phyloP scores from a whole-genome alignment of 1,140 invertebrate genomes.

The Caenorhabditis tropicalis region DNA sequence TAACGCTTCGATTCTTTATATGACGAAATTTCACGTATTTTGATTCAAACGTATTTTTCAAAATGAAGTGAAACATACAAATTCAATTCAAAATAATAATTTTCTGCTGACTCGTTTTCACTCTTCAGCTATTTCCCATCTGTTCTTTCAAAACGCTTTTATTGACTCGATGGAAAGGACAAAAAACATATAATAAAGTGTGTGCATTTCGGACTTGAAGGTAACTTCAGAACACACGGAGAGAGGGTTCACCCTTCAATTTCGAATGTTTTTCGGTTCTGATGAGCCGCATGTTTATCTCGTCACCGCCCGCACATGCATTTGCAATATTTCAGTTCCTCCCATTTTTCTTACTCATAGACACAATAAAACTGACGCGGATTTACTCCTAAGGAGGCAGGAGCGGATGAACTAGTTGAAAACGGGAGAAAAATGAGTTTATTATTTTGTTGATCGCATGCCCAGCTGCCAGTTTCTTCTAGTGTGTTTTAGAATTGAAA shows the following conservation, averaged over 20 bases:
- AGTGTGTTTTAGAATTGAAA: background rate
- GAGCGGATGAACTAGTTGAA: background rate
- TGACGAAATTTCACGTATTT: too few relatives aligned
- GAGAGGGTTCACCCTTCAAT: background rate
- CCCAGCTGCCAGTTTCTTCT: background rate
- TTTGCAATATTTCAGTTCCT: background rate
- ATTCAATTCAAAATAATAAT: background rate
- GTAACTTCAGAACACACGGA: background rate
- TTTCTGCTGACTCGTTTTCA: background rate
- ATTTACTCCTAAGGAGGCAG: conserved; percentile 7
- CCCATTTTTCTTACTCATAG: background rate
- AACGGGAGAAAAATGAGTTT: background rate
- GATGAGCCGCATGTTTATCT: conserved; percentile 29
- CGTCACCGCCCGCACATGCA: background rate
- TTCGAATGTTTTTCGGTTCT: conserved; percentile 12
- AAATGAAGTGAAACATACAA: too few relatives aligned
- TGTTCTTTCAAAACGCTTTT: background rate
- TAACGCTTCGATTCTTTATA: too few relatives aligned
- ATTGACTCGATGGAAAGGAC: background rate
- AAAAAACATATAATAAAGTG: background rate
- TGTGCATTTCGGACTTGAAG: background rate
- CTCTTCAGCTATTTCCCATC: background rate
- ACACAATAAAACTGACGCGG: background rate
- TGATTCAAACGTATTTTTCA: too few relatives aligned
- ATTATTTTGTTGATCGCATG: background rate